These are phyloP conservation scores for Tricholauxania praeusta DNA, from an alignment of 2,888 invertebrate species.

Conservation along the genomic window DNA sequence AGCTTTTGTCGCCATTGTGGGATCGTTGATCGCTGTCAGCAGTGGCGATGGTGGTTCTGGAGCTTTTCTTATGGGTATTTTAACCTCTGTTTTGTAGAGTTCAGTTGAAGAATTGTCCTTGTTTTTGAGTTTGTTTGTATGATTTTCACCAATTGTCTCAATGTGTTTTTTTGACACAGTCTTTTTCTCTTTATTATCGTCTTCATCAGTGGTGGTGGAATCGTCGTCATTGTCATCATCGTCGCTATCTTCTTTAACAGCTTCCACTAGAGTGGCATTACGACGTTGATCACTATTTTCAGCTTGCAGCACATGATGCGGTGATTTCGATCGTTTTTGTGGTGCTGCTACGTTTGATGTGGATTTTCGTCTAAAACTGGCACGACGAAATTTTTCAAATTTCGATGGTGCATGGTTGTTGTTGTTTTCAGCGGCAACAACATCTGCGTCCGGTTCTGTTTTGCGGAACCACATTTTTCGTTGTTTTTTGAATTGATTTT, in stretches of 20 bases:
- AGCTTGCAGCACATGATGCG: slow-evolving; percentile 45
- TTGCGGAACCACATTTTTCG: slow-evolving; percentile 50
- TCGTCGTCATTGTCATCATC: slow-evolving; percentile 37
- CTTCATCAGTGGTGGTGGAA: background rate
- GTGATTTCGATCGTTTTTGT: slow-evolving; percentile 53
- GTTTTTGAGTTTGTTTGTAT: background rate
- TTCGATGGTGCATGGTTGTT: slow-evolving; percentile 43
- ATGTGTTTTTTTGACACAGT: background rate
- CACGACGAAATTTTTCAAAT: slow-evolving; percentile 53
- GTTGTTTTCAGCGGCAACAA: slow-evolving; percentile 39
- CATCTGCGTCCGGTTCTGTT: slow-evolving; percentile 18
- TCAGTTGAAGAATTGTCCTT: background rate
- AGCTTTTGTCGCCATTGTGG: background rate
- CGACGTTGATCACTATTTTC: background rate
- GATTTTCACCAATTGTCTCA: background rate
- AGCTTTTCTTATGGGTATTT: too few relatives aligned
- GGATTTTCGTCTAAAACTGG: slow-evolving; percentile 53
- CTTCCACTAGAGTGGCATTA: slow-evolving; percentile 43
- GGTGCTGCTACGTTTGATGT: slow-evolving; percentile 29
- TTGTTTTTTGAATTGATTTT: slow-evolving; percentile 10
- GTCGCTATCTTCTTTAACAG: slow-evolving; percentile 47
- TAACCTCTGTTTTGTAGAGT: background rate
- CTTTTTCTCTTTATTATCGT: background rate
- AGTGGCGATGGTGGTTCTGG: background rate
- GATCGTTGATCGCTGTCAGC: slow-evolving; percentile 8